Evolutionary conservation across 2,888 invertebrate species (phyloP).

Genomic region (Andrena fulva): DNA sequence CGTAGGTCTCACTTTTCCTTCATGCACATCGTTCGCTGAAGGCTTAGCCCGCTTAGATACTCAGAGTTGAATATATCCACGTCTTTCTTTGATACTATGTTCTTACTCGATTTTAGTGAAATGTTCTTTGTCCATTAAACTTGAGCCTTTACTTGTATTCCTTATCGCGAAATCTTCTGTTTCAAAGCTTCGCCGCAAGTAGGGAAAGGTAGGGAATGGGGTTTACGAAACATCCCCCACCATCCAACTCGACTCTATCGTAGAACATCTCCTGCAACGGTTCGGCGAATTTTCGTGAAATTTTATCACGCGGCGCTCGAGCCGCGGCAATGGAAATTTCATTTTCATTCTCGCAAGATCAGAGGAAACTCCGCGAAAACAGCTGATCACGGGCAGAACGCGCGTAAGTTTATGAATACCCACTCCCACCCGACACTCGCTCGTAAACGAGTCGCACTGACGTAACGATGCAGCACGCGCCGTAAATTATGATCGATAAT

Average conservation of each 20-base stretch:
- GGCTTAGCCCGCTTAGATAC: too few species aligned
- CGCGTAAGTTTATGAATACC: conserved; percentile 44
- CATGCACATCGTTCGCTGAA: too few species aligned
- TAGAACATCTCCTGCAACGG: too few species aligned
- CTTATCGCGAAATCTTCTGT: too few species aligned
- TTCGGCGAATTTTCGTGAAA: too few species aligned
- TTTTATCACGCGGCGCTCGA: not conserved
- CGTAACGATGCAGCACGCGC: conserved; percentile 76
- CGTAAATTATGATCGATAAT: conserved; percentile 82
- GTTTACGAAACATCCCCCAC: not conserved
- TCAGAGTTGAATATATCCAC: too few species aligned
- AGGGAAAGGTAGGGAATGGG: not conserved
- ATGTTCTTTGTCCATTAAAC: too few species aligned
- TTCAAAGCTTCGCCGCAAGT: too few species aligned
- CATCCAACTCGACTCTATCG: not conserved
- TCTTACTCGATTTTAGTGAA: too few species aligned
- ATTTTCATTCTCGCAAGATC: not conserved
- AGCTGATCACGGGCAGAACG: conserved; percentile 59
- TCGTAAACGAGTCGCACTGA: conserved; percentile 71
- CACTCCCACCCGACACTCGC: conserved; percentile 46
- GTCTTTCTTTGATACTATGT: too few species aligned
- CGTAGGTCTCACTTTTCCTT: too few species aligned
- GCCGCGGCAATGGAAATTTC: not conserved
- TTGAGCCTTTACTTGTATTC: too few species aligned
- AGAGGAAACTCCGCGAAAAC: conserved; percentile 39